Conservation (phyloP, 2,113 vertebrate species). For the Camelus dromedarius region DNA sequence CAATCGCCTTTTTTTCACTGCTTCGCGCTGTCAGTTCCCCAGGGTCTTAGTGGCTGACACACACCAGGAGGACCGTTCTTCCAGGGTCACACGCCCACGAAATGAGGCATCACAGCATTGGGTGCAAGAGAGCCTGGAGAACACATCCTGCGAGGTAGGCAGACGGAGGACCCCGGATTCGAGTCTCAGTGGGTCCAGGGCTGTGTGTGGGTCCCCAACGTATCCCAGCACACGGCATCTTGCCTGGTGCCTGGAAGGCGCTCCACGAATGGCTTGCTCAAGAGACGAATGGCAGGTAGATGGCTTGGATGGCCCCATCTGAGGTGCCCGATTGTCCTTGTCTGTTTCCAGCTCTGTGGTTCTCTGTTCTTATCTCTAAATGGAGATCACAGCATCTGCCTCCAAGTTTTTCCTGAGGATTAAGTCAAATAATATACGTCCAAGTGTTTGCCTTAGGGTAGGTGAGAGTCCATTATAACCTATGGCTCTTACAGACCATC, state of each 20-base stretch:
- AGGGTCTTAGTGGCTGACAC: fast-evolving
- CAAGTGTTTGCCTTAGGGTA: background rate
- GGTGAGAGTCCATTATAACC: no score
- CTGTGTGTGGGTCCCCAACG: fast-evolving
- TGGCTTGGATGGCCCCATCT: fast-evolving
- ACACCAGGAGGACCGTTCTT: no score
- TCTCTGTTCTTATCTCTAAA: background rate
- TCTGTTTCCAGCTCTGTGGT: background rate
- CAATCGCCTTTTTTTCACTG: background rate
- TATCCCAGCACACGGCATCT: background rate
- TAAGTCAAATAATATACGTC: background rate
- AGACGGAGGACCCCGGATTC: background rate
- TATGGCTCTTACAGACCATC: fast-evolving
- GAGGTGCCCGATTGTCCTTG: fast-evolving
- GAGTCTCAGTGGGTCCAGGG: fast-evolving
- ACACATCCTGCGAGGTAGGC: no score
- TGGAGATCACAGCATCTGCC: background rate
- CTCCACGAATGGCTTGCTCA: background rate
- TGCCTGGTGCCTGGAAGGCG: no score
- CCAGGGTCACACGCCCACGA: fast-evolving
- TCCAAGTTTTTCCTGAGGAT: background rate
- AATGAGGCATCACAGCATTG: fast-evolving
- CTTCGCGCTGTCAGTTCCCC: fast-evolving
- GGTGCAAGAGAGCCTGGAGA: background rate
- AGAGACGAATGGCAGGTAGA: background rate